Percentiles rank a stretch among this genome's conserved stretches.
phyloP scores from a whole-genome alignment of 2,888 invertebrate species.

The Cheilosia vulpina region DNA sequence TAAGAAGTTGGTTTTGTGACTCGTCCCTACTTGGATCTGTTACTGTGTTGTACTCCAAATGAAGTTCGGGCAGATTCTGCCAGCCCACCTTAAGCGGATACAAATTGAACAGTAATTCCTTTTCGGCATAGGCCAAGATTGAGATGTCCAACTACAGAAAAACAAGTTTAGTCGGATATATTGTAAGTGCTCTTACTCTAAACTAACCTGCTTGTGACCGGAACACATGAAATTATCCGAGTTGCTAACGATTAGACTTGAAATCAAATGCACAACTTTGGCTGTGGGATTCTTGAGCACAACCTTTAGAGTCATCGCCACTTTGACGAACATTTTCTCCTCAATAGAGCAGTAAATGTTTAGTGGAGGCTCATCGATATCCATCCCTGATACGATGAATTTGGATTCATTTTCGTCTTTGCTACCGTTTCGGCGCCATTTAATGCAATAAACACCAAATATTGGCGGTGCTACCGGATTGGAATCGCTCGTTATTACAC shows the following conservation, averaged over 20 bases:
- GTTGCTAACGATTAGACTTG: conserved; percentile 81
- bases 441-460: conserved; percentile 83
- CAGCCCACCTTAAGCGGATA: conserved; percentile 83
- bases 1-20: conserved; percentile 80
- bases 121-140: conserved; percentile 82
- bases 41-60: conserved; percentile 82
- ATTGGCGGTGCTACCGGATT: conserved; percentile 59
- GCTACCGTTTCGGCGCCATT: conserved; percentile 81
- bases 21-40: conserved; percentile 82
- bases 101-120: conserved; percentile 82
- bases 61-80: conserved; percentile 82
- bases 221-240: conserved; percentile 96
- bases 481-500: conserved; percentile 77
- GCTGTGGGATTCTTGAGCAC: conserved; percentile 82
- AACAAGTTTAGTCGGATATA: not conserved
- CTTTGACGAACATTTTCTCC: conserved; percentile 83
- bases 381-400: conserved; percentile 81
- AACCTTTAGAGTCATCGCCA: conserved; percentile 83
- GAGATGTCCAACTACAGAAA: conserved; percentile 81
- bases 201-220: conserved; percentile 93
- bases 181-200: not conserved
- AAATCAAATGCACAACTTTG: conserved; percentile 82
- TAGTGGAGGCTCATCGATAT: conserved; percentile 82
- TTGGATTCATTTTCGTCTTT: conserved; percentile 83
- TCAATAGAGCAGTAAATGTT: conserved; percentile 83